Evolutionary conservation across 2,888 invertebrate species (phyloP), one percentile per base, ranked within the genome.

Genomic region (Anodontia alba): DNA sequence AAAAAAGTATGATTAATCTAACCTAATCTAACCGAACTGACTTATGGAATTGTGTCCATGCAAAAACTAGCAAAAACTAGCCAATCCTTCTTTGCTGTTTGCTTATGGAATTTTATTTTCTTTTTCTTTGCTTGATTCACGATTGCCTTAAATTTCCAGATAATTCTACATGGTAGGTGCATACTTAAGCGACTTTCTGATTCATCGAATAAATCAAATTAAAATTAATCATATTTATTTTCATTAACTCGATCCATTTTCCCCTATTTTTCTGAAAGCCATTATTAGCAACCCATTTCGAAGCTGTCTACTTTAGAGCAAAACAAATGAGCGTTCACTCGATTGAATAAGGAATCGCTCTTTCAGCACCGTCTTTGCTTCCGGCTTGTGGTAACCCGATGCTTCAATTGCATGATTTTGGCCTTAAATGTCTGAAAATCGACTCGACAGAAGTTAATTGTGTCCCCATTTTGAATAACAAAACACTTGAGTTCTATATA

Each of bases 321-420:
- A 29, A 62, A 62, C 62, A 62, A 62, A 62, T 62, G 33, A 62
- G 17, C 7, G 62, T 23, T 62, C 62, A 33, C 29, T 62, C 62
- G 33, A 62, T 62, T 62, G 33, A 62, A 62, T 62, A 62, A 62
- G 62, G 62, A 62, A 62, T 62, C 62, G 62, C 62, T 62, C 62
- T 62, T 62, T 29, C 62, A 62, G 20, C 62, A 62, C n/a, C 62
- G 62, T 62, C 29, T 62, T 62, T 3, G 62, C 62, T 62, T 62
- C 62, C 62, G 62, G 62, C 62, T 62, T 62, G 62, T 33, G 62
- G 62, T 62, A 62, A 62, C 62, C 10, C 62, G 20, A 62, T 62
- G 62, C 62, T 33, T 33, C 62, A 33, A 62, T 62, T 62, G 62
- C 62, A 62, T 62, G 62, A 62, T 62, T 62, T 62, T 62, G 33